phyloP scores from a whole-genome alignment of 2,888 invertebrate species.

The Aspidapion aeneum region DNA sequence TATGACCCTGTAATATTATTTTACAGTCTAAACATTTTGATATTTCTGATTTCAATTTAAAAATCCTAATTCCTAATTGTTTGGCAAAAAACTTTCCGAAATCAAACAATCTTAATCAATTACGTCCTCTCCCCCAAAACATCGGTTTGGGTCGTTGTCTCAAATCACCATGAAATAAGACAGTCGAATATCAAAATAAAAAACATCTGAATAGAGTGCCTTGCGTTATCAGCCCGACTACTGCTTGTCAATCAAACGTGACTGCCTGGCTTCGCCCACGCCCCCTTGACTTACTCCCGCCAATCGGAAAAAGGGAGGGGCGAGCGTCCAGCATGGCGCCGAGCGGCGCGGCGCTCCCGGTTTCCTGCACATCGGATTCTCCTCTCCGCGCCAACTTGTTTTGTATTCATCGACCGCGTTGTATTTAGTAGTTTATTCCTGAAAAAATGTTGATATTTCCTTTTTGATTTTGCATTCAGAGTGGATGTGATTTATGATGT shows the following conservation, averaged over 20 bases:
- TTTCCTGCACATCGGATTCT: slow-evolving; percentile 17
- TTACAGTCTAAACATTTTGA: too few relatives aligned
- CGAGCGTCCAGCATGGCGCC: slow-evolving; percentile 45
- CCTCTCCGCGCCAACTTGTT: slow-evolving; percentile 29
- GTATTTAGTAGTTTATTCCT: background rate
- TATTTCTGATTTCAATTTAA: too few relatives aligned
- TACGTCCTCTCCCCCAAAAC: background rate
- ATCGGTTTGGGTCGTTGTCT: background rate
- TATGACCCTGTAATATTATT: too few relatives aligned
- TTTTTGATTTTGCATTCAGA: slow-evolving; percentile 12
- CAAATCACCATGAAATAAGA: slow-evolving; percentile 31
- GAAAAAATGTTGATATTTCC: slow-evolving; percentile 2
- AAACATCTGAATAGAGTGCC: slow-evolving; percentile 38
- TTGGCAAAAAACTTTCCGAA: too few relatives aligned
- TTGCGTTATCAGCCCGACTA: slow-evolving; percentile 32
- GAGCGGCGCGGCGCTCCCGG: slow-evolving; percentile 29
- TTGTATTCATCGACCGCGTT: slow-evolving; percentile 29
- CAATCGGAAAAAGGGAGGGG: slow-evolving; percentile 35
- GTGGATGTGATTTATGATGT: slow-evolving; percentile 5
- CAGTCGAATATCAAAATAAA: slow-evolving; percentile 36
- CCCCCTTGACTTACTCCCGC: slow-evolving; percentile 9
- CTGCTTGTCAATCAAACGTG: slow-evolving; percentile 43
- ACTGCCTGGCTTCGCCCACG: slow-evolving; percentile 25
- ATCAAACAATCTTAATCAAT: background rate
- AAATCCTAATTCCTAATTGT: too few relatives aligned